These are phyloP conservation scores for Baryphthengus martii DNA, from an alignment of 2,113 vertebrate genomes.

Conservation along the genomic window DNA sequence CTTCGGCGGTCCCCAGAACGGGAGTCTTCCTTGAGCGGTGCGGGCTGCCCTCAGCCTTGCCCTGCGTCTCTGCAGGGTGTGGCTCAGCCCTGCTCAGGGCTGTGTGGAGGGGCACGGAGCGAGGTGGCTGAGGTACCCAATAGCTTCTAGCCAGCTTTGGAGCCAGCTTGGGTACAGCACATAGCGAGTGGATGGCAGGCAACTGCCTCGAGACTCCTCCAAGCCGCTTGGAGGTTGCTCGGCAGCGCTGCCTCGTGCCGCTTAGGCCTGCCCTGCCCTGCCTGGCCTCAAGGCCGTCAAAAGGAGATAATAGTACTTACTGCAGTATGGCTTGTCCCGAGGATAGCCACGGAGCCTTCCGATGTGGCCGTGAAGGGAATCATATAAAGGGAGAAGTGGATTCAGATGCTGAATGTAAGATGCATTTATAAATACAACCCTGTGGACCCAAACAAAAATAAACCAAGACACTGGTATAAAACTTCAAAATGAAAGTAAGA, in stretches of 20 bases:
- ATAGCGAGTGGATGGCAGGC: too few species aligned
- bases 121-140: neutral
- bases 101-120: neutral
- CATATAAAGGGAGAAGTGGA: neutral
- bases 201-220: too few species aligned
- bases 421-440: neutral
- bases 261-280: fast-evolving
- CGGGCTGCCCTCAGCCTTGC: neutral
- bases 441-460: neutral
- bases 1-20: neutral
- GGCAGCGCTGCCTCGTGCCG: fast-evolving
- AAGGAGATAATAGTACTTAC: neutral
- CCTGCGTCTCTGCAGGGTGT: neutral
- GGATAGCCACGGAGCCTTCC: fast-evolving
- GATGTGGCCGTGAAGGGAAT: neutral
- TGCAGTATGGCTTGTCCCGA: neutral
- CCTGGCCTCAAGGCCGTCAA: neutral
- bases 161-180: neutral
- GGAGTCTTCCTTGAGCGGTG: neutral
- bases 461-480: neutral
- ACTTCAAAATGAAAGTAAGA: neutral
- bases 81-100: neutral
- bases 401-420: neutral
- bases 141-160: neutral
- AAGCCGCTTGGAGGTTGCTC: too few species aligned